Evolutionary conservation across 2,113 vertebrate species (phyloP), one percentile per base, ranked within the genome.

Genomic region (Ctenodactylus gundi): DNA sequence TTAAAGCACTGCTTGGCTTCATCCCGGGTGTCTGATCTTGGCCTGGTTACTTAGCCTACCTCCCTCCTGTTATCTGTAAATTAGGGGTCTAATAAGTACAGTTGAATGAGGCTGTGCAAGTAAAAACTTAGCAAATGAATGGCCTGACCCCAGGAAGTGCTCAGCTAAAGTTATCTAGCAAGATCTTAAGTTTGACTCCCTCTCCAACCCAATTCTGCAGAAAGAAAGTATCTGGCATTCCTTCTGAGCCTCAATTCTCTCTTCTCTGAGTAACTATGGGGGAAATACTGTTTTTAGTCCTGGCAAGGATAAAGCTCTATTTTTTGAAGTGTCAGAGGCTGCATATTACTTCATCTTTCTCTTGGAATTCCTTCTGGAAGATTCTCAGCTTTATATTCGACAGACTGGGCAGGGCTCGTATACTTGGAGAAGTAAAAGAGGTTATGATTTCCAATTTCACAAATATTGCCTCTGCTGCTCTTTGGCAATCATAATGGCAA

Each of bases 361-460:
- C 41, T 93, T 93, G 73, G 57, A 81, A 83, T 94, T 92, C n/a
- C 68, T 62, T 92, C 93, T 90, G 82, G 51, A 94, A 94, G 81
- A 93, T 44, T 82, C 46, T 85, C 57, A 90, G 23, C 65, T 88
- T 92, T 55, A 51, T 10, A n/a, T 72, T 82, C 62, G 58, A 93
- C 39, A 88, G 62, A 62, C 2, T 65, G 88, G 64, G 65, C 58
- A 72, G 88, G 39, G 39, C 11, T 76, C 78, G 49, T 34, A 2
- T 20, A 58, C 65, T 82, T 94, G 65, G 65, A 70, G 85, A 93
- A 68, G 39, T 41, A 86, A 64, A 80, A 80, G 70, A 44, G 57
- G 57, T 64, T 67, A 46, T 39, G 27, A 15, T 57, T 75, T 88
- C 51, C 36, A 62, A n/a, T 80, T 93, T 80, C 46, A 9, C 29